Evolutionary conservation across 1,140 invertebrate species (phyloP), one percentile per base, ranked within the genome.

Genomic region (Acromyrmex charruanus): DNA sequence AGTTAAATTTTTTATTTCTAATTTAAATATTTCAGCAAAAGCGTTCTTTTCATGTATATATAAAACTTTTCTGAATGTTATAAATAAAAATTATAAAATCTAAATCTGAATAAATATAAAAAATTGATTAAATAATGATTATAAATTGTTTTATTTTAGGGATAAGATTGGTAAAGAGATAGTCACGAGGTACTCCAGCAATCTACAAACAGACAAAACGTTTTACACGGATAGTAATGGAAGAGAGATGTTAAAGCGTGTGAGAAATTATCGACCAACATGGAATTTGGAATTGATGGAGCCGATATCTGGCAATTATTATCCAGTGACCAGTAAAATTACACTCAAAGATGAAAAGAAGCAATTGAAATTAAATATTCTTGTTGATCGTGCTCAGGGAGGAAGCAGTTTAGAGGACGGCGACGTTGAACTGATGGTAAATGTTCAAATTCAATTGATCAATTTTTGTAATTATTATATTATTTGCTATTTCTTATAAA

Each of bases 211-310:
- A 0, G 95, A 97, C 6, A 96, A 96, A 0, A 95, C 96, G 1
- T 99, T 99, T 94, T 99, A 97, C 92, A 99, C 99, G 0, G 99
- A 99, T 94, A 97, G 98, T 0, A 99, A 99, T 95, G 99, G 99
- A 0, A 95, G 99, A 58, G 98, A 99, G 95, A 97, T 98, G 93
- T 92, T 99, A 49, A 96, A 97, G 90, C 96, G 99, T 72, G 95
- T 96, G 80, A 94, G 97, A 61, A 96, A 99, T 93, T 96, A 96
- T 77, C 94, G 98, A 35, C 97, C 97, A 5, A 97, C 97, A 2
- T 99, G 97, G 97, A 95, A 96, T 39, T 12, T 97, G 0, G 94
- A 96, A 0, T 71, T 99, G n/a, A 94, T 96, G 0, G 97, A 99
- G 84, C 95, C 96, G 18, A 95, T 98, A 0, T 95, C 98, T 55